Percentiles rank a stretch among this genome's conserved stretches.
These are phyloP conservation scores for Nettapus auritus DNA, from an alignment of 2,113 vertebrate genomes.

Conservation along the genomic window DNA sequence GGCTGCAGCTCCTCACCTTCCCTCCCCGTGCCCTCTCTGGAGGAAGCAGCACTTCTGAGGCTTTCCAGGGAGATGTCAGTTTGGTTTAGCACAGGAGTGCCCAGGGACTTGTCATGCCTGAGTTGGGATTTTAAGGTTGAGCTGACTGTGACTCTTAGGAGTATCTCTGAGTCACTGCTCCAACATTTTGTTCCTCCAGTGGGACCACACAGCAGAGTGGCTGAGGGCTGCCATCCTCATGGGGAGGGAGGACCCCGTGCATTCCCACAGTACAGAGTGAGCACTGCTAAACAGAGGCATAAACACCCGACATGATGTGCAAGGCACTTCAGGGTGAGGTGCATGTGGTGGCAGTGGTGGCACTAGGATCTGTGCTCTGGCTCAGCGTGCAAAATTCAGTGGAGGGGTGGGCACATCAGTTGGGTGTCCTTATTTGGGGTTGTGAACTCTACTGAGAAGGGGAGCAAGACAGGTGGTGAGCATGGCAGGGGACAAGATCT, in stretches of 20 bases:
- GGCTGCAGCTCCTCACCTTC: rapidly evolving
- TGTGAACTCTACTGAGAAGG: not conserved
- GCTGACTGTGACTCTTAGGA: not conserved
- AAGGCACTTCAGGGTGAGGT: not conserved
- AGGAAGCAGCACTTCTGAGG: not conserved
- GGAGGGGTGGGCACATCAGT: too few species aligned
- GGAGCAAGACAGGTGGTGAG: not conserved
- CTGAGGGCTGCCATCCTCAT: not conserved
- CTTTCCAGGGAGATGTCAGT: not conserved
- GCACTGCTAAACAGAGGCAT: not conserved
- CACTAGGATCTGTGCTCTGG: not conserved
- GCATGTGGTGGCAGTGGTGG: not conserved
- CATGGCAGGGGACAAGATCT: not conserved
- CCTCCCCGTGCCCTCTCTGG: not conserved
- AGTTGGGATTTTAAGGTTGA: not conserved
- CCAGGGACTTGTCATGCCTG: not conserved
- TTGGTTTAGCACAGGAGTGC: not conserved
- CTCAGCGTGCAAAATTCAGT: too few species aligned
- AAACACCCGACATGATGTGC: not conserved
- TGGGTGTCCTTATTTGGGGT: too few species aligned
- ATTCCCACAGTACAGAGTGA: not conserved
- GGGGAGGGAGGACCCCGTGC: too few species aligned
- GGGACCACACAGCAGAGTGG: not conserved
- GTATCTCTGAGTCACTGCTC: not conserved
- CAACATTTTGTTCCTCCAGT: not conserved